These are phyloP conservation scores for Penaeus indicus DNA, from an alignment of 1,140 invertebrate species.

Conservation along the genomic window DNA sequence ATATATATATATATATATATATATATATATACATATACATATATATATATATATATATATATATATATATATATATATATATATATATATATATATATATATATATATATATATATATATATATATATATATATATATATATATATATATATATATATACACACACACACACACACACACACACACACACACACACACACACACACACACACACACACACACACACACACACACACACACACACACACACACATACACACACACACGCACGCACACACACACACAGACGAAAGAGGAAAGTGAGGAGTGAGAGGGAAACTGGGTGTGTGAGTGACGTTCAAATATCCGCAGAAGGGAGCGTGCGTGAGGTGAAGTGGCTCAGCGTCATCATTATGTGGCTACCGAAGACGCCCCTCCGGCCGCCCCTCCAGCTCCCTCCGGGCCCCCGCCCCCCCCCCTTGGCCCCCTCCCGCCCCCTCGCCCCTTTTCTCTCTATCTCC, in stretches of 20 bases:
- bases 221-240: background rate
- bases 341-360: slow-evolving; percentile 6
- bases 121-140: background rate
- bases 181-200: background rate
- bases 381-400: too few species aligned
- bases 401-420: slow-evolving; percentile 10
- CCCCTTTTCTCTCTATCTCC: background rate
- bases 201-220: slow-evolving; percentile 14
- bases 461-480: too few species aligned
- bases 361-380: background rate
- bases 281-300: background rate
- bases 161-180: background rate
- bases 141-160: background rate
- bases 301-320: background rate
- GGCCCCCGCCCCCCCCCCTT: background rate
- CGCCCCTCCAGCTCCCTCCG: background rate
- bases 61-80: slow-evolving; percentile 23
- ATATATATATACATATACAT: background rate
- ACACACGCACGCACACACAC: too few species aligned
- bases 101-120: slow-evolving; percentile 6
- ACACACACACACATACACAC: background rate
- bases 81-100: slow-evolving; percentile 33
- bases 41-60: background rate
- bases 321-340: background rate
- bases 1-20: slow-evolving; percentile 9